Base-by-base conservation (phyloP, 2,888 invertebrate genomes). In the Rapana venosa region DNA sequence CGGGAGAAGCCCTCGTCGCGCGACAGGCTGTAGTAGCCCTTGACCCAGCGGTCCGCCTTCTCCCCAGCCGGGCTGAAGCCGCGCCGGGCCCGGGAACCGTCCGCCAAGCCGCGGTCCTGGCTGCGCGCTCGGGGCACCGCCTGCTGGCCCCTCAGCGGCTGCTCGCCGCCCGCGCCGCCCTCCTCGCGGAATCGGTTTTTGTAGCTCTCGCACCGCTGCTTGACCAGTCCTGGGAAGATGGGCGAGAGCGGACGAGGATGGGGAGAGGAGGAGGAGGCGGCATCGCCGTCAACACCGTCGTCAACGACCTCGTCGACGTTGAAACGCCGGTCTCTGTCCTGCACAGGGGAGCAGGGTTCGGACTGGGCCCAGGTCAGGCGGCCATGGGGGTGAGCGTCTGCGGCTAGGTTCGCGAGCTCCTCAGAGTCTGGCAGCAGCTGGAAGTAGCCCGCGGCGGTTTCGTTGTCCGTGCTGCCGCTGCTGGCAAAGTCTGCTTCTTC, bases 181-280 rank as follows among this genome's bases (percentile, higher is more conserved):
- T 92, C 92, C 87, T 92, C 91, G 20, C 79, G 88, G 70, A 93
- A 90, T 70, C 91, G 91, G 87, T 93, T n/a, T n/a, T n/a, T 93
- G 90, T 93, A 94, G 91, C 92, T 92, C 87, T 90, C 90, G 87
- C 93, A 91, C 77, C 94, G 91, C 58, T 93, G 91, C 90, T 93
- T 92, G 79, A 94, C 94, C 90, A 94, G 93, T 17, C 94, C 94
- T 88, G 93, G 92, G 35, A 93, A 90, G 77, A 93, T 92, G 22
- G 94, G 94, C n/a, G 94, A 94, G 58, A 92, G 92, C 26, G 94
- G 94, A n/a, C n/a, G n/a, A n/a, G n/a, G n/a, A n/a, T n/a, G n/a
- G 11, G 93, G 93, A 17, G 94, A 93, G 92, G 92, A 47, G 11
- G 93, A 93, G 20, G 94, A 93, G 92, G 92, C 92, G 11, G 93